Conservation (phyloP, 2,113 vertebrate species). For the Clarias gariepinus region DNA sequence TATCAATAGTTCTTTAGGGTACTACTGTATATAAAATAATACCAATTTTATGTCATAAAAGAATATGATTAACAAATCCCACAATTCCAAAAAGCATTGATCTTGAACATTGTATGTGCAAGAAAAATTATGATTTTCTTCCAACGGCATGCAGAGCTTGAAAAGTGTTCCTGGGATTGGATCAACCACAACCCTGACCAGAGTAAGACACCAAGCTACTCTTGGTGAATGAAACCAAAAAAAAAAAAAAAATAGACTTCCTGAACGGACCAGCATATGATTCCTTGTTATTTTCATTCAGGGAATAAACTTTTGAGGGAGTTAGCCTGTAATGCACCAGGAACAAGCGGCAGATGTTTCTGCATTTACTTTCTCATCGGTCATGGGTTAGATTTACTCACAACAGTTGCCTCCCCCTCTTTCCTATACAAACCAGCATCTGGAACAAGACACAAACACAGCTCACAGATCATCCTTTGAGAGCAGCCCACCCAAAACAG, state of each 20-base stretch:
- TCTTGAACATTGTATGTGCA: neutral
- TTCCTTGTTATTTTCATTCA: neutral
- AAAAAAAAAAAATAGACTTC: neutral
- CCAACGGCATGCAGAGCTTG: neutral
- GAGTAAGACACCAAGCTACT: neutral
- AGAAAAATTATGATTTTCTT: neutral
- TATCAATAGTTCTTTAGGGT: neutral
- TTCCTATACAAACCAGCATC: slow-evolving; percentile 26
- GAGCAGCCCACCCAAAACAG: slow-evolving; percentile 50
- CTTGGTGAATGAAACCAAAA: neutral
- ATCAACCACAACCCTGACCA: neutral
- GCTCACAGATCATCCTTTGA: slow-evolving; percentile 43
- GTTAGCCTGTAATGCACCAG: neutral
- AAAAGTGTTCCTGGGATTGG: neutral
- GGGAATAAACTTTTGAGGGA: neutral
- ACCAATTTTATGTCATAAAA: neutral
- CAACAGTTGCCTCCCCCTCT: neutral
- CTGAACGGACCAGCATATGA: neutral
- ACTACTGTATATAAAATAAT: neutral
- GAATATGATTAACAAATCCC: neutral
- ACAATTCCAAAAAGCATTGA: neutral
- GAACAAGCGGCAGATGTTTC: slow-evolving; percentile 31
- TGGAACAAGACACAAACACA: slow-evolving; percentile 32
- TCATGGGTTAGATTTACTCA: slow-evolving; percentile 17
- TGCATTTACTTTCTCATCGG: neutral